phyloP scores from a whole-genome alignment of 92 coral and sea anemone species.

The Zoanthus solanderi region DNA sequence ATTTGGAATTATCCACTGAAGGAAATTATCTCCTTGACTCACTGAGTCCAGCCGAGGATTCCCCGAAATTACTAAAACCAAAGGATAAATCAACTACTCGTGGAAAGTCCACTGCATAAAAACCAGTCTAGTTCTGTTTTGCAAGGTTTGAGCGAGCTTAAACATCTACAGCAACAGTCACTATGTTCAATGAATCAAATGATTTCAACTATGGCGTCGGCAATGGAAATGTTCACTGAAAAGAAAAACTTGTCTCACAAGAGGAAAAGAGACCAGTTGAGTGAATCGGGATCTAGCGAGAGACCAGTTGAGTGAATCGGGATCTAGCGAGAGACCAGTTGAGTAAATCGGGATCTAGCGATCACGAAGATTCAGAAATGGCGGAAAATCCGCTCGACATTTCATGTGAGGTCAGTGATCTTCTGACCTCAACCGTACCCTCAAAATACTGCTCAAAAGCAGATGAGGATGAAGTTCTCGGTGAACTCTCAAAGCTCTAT shows the following conservation, averaged over 20 bases:
- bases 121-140: too few relatives aligned
- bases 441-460: conserved; percentile 2
- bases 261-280: not conserved
- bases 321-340: too few relatives aligned
- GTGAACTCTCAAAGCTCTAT: not conserved
- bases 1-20: too few relatives aligned
- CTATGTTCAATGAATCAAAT: not conserved
- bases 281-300: not conserved
- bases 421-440: not conserved
- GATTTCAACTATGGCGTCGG: not conserved
- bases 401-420: not conserved
- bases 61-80: not conserved
- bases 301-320: not conserved
- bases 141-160: too few relatives aligned
- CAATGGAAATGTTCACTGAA: not conserved
- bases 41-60: too few relatives aligned
- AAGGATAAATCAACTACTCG: not conserved
- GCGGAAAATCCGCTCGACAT: conserved; percentile 5
- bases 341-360: not conserved
- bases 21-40: too few relatives aligned
- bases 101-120: too few relatives aligned
- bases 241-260: not conserved
- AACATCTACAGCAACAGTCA: not conserved
- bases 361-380: not conserved
- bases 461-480: conserved; percentile 6